A percentile compares a stretch with the other conserved stretches of the same genome.
These are phyloP conservation scores for Drosophila mauritiana DNA, from an alignment of 1,140 invertebrate species.

Conservation along the genomic window DNA sequence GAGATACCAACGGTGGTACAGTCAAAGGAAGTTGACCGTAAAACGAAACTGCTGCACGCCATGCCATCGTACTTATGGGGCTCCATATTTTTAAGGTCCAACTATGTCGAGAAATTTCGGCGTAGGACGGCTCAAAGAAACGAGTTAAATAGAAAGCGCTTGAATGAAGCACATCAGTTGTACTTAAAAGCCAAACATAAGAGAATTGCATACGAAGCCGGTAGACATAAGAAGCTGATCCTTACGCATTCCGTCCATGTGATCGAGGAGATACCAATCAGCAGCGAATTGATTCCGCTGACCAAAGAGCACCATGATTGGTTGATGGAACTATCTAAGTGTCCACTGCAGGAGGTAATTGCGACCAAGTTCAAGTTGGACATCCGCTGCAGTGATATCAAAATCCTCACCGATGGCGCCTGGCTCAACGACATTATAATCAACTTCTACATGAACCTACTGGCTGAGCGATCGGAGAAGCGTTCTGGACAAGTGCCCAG, in stretches of 20 bases:
- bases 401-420: conserved; percentile 91
- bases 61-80: too few species aligned
- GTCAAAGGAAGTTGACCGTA: neutral
- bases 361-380: conserved; percentile 87
- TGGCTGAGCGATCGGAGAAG: conserved; percentile 90
- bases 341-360: conserved; percentile 59
- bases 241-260: too few species aligned
- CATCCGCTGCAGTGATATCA: conserved; percentile 89
- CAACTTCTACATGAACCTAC: conserved; percentile 79
- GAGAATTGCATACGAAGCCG: neutral
- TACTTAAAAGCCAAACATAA: neutral
- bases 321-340: neutral
- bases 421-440: conserved; percentile 99
- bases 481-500: conserved; percentile 85
- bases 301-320: neutral
- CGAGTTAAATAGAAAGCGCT: neutral
- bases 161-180: neutral
- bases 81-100: neutral
- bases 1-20: too few species aligned
- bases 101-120: neutral
- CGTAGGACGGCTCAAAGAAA: neutral
- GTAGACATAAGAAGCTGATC: too few species aligned
- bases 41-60: neutral
- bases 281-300: neutral
- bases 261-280: neutral